Evolutionary conservation across 2,888 invertebrate genomes (phyloP).

Genomic region (Frankliniella fusca): DNA sequence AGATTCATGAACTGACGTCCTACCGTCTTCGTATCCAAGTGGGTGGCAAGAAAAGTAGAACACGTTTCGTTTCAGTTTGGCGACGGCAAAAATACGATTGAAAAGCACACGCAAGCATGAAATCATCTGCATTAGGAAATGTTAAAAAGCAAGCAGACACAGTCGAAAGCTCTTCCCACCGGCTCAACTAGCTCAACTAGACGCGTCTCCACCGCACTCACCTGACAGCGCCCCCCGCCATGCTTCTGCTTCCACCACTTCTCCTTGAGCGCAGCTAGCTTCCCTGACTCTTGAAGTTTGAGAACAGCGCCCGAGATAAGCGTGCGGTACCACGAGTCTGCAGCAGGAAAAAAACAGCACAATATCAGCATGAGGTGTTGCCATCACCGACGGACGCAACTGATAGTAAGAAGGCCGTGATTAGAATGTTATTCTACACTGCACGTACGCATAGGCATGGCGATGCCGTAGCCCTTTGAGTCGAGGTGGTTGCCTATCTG

Average conservation of each 20-base stretch:
- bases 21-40: too few relatives aligned
- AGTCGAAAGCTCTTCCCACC: neutral
- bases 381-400: too few relatives aligned
- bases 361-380: too few relatives aligned
- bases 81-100: too few relatives aligned
- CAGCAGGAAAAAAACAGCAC: constrained; percentile 39
- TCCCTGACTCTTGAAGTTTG: constrained; percentile 84
- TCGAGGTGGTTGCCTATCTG: constrained; percentile 79
- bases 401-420: neutral
- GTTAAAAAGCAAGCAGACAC: neutral
- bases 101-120: neutral
- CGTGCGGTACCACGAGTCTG: constrained; percentile 72
- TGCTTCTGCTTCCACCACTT: constrained; percentile 85
- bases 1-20: too few relatives aligned
- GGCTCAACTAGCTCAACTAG: too few relatives aligned
- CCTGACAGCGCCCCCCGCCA: constrained; percentile 58
- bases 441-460: constrained; percentile 78
- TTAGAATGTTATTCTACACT: constrained; percentile 35
- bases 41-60: too few relatives aligned
- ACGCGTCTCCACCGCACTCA: too few relatives aligned
- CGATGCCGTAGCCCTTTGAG: constrained; percentile 90
- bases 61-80: too few relatives aligned
- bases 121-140: neutral
- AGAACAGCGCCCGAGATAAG: constrained; percentile 82
- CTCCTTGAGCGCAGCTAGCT: constrained; percentile 72